Percentiles rank a stretch among this genome's conserved stretches.
Conservation (phyloP, 2,113 vertebrate species). For the Perca fluviatilis region DNA sequence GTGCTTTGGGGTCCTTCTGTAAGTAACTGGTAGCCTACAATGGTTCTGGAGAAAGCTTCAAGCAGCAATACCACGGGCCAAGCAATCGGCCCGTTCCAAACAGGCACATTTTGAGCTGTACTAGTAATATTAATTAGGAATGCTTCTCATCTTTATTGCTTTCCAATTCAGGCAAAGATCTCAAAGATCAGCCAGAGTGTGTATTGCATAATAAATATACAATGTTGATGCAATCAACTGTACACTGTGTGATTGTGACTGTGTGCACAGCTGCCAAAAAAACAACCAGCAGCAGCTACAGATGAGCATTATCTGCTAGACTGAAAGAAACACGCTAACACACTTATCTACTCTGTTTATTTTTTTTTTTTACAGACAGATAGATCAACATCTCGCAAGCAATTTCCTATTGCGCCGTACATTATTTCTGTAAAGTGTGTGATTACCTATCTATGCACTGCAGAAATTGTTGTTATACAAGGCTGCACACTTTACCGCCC, state of each 20-base stretch:
- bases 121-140: constrained; percentile 31
- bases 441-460: constrained; percentile 2
- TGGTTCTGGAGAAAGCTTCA: too few species aligned
- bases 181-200: not conserved
- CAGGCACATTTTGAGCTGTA: too few species aligned
- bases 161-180: constrained; percentile 22
- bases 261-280: not conserved
- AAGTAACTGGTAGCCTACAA: too few species aligned
- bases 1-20: too few species aligned
- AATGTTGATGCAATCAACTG: constrained; percentile 41
- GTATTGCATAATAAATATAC: constrained; percentile 30
- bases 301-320: constrained; percentile 11
- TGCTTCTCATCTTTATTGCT: constrained; percentile 45
- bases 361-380: constrained; percentile 16
- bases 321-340: not conserved
- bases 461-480: not conserved
- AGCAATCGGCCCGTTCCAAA: too few species aligned
- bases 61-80: too few species aligned
- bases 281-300: constrained; percentile 6
- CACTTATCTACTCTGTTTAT: not conserved
- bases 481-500: not conserved
- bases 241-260: not conserved
- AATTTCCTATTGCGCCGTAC: not conserved
- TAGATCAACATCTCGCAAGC: constrained; percentile 23
- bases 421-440: constrained; percentile 13